phyloP scores from a whole-genome alignment of 2,888 invertebrate genomes.

The Andrena hattorfiana region DNA sequence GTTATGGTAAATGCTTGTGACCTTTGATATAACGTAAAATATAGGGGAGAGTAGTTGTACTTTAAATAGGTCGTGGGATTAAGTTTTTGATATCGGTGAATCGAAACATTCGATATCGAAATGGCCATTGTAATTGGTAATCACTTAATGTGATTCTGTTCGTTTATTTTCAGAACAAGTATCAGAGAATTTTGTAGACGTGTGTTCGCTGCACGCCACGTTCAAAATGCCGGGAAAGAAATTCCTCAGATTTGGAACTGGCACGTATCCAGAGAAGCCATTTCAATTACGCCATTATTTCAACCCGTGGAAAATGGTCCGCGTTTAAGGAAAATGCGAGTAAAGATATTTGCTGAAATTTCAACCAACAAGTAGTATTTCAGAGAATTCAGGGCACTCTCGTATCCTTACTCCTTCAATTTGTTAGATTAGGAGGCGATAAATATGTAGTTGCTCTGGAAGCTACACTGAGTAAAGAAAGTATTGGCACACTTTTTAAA shows the following conservation, averaged over 20 bases:
- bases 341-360: background rate
- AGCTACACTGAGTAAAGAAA: too few species aligned
- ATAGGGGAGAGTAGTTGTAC: background rate
- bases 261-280: constrained; percentile 41
- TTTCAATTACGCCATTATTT: constrained; percentile 57
- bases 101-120: background rate
- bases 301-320: constrained; percentile 1
- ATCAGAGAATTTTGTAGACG: background rate
- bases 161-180: background rate
- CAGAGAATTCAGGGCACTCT: background rate
- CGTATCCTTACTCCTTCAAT: background rate
- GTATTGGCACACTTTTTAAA: too few species aligned
- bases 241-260: constrained; percentile 32
- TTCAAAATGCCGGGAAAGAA: constrained; percentile 1
- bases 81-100: background rate
- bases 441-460: background rate
- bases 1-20: background rate
- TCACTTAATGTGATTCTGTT: constrained; percentile 2
- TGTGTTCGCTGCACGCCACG: constrained; percentile 24
- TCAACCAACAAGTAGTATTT: background rate
- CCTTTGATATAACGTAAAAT: background rate
- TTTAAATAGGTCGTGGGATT: background rate
- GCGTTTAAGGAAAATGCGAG: constrained; percentile 30
- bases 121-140: constrained; percentile 19
- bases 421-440: background rate